Conservation (phyloP, 2,113 vertebrate genomes). For the Leptosomus discolor region DNA sequence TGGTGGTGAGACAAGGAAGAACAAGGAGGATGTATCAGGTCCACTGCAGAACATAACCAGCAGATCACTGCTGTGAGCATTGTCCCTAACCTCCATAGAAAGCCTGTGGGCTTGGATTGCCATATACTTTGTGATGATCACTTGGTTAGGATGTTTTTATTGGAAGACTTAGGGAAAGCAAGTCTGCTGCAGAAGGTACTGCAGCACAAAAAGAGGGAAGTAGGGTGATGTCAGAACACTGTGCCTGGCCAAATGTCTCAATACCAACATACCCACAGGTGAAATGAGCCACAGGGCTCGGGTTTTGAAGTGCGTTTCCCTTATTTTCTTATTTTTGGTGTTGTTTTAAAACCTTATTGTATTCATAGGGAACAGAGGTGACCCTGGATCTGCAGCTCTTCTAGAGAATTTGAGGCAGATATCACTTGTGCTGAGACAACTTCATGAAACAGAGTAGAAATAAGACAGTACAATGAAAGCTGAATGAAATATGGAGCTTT, state of each 20-base stretch:
- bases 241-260: neutral
- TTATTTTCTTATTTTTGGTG: neutral
- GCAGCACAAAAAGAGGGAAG: neutral
- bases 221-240: neutral
- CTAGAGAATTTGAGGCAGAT: neutral
- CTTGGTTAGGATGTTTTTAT: neutral
- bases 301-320: neutral
- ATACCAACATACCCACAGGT: neutral
- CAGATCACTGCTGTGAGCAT: neutral
- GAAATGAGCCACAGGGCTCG: neutral
- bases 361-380: neutral
- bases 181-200: neutral
- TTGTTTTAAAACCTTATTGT: neutral
- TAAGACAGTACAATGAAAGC: neutral
- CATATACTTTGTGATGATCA: neutral
- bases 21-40: neutral
- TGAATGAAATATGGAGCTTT: neutral
- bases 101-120: neutral
- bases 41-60: neutral
- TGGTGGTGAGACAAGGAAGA: neutral
- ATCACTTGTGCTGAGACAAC: neutral
- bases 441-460: neutral
- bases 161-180: neutral
- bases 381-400: neutral
- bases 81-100: neutral